These are phyloP conservation scores for Rhimphoctona megacephalus DNA, from an alignment of 2,888 invertebrate species.

Conservation along the genomic window DNA sequence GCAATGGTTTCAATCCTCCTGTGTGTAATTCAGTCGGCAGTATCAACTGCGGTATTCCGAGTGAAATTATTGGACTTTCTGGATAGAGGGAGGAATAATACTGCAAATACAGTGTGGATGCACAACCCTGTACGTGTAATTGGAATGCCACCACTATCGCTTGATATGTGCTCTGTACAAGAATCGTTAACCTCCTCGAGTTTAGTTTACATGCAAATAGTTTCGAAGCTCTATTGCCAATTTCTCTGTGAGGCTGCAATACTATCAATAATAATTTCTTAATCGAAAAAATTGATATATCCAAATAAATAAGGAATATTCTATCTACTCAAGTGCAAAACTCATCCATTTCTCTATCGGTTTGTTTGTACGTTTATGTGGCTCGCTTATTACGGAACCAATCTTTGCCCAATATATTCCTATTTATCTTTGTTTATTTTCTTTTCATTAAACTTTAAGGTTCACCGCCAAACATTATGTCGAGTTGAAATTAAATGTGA, in stretches of 20 bases:
- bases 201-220: constrained; percentile 28
- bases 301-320: not conserved
- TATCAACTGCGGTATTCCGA: constrained; percentile 57
- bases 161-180: constrained; percentile 40
- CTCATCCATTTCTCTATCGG: not conserved
- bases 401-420: not conserved
- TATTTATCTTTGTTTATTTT: not conserved
- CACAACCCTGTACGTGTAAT: constrained; percentile 45
- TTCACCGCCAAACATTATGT: not conserved
- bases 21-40: constrained; percentile 50
- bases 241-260: not conserved
- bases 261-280: constrained; percentile 14
- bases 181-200: constrained; percentile 33
- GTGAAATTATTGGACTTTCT: constrained; percentile 53
- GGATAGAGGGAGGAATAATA: constrained; percentile 28
- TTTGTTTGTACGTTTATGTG: not conserved
- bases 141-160: constrained; percentile 48
- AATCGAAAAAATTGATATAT: not conserved
- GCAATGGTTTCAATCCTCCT: constrained; percentile 52
- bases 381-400: not conserved
- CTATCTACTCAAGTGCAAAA: not conserved
- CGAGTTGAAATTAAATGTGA: not conserved
- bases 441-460: not conserved
- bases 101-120: constrained; percentile 6
- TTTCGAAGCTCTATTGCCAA: constrained; percentile 27